A percentile compares a stretch with the other conserved stretches of the same genome.
These are phyloP conservation scores for Bathynomus jamesi DNA, from an alignment of 1,140 invertebrate genomes.

Conservation along the genomic window DNA sequence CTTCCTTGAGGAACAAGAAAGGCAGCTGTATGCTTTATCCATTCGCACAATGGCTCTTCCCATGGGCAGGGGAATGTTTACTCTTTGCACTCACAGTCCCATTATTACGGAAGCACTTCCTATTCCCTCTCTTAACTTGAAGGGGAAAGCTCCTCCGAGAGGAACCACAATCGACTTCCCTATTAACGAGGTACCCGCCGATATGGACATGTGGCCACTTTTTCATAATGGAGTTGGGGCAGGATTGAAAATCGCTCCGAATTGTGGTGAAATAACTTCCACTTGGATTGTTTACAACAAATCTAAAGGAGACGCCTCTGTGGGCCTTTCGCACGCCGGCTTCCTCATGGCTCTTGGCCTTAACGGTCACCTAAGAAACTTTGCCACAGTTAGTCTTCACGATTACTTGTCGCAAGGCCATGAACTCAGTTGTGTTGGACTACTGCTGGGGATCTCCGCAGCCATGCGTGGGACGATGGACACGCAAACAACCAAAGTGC, in stretches of 20 bases:
- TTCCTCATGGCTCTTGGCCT: conserved; percentile 89
- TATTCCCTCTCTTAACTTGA: conserved; percentile 73
- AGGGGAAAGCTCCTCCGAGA: conserved; percentile 71
- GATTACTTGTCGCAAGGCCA: conserved; percentile 67
- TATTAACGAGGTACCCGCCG: conserved; percentile 76
- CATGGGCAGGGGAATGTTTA: conserved; percentile 72
- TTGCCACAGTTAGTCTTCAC: conserved; percentile 76
- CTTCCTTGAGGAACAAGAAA: conserved; percentile 94
- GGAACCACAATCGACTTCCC: conserved; percentile 75
- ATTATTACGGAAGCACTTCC: conserved; percentile 73
- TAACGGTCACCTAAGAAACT: conserved; percentile 79
- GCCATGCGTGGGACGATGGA: conserved; percentile 73
- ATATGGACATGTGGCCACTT: conserved; percentile 85
- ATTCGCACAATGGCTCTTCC: conserved; percentile 86
- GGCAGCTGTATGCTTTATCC: conserved; percentile 76
- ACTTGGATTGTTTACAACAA: conserved; percentile 92
- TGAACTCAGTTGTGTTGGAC: conserved; percentile 86
- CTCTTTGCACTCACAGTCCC: conserved; percentile 68
- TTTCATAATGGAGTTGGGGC: conserved; percentile 98
- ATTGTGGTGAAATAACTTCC: conserved; percentile 66
- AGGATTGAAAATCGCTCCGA: conserved; percentile 66
- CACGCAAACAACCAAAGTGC: conserved; percentile 71
- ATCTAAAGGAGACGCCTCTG: conserved; percentile 54
- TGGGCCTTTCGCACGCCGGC: conserved; percentile 72
- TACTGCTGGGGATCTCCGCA: conserved; percentile 69